phyloP scores from a whole-genome alignment of 2,888 invertebrate species.

The Proisotoma minuta region DNA sequence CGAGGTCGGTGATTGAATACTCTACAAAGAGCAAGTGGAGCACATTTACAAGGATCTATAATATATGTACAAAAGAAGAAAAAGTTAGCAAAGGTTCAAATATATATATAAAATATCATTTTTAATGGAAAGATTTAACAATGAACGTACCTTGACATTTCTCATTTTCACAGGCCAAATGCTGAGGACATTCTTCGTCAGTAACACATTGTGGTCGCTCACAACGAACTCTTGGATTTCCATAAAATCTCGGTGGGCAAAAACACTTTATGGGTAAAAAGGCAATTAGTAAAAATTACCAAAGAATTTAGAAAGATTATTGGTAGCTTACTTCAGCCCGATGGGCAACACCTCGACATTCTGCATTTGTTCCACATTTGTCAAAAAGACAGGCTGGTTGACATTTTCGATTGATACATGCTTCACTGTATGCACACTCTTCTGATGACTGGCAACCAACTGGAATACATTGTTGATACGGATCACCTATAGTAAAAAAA shows the following conservation, averaged over 20 bases:
- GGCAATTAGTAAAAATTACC: background rate
- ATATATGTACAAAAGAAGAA: too few relatives aligned
- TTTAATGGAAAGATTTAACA: too few relatives aligned
- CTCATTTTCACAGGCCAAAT: slow-evolving; percentile 71
- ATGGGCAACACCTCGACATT: slow-evolving; percentile 70
- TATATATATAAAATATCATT: too few relatives aligned
- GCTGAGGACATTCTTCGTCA: slow-evolving; percentile 72
- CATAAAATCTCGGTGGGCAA: slow-evolving; percentile 69
- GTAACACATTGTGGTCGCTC: slow-evolving; percentile 69
- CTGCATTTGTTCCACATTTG: slow-evolving; percentile 74
- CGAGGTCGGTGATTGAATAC: slow-evolving; percentile 68
- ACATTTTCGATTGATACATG: slow-evolving; percentile 76
- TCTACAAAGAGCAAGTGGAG: slow-evolving; percentile 68
- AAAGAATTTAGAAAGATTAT: background rate
- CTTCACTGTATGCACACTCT: slow-evolving; percentile 75
- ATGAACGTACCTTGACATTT: too few relatives aligned
- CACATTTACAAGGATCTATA: slow-evolving; percentile 78
- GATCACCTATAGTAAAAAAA: slow-evolving; percentile 15
- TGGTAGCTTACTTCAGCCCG: slow-evolving; percentile 53
- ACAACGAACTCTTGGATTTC: slow-evolving; percentile 74
- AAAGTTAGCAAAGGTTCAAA: too few relatives aligned
- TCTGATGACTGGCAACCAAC: slow-evolving; percentile 80
- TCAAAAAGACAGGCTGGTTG: slow-evolving; percentile 72
- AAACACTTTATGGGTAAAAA: slow-evolving; percentile 59
- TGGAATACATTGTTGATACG: slow-evolving; percentile 47